Percentiles rank a stretch among this genome's conserved stretches.
phyloP scores from a whole-genome alignment of 2,888 invertebrate genomes.

The Euzetes globulus region DNA sequence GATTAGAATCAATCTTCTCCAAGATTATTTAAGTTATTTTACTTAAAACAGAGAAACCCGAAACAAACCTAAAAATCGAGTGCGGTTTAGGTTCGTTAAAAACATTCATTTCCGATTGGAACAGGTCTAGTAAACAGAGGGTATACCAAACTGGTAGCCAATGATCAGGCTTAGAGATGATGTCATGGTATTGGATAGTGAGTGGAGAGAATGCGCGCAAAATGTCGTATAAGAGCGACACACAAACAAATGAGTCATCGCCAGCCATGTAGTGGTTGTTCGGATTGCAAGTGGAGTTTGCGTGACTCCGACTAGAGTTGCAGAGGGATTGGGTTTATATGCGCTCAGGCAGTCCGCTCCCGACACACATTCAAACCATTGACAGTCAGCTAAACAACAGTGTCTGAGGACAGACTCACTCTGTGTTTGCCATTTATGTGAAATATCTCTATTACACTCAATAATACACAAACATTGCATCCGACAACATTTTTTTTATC shows the following conservation, averaged over 20 bases:
- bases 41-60: no score
- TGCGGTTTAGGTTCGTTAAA: no score
- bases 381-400: neutral
- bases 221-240: neutral
- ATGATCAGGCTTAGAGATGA: neutral
- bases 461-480: neutral
- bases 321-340: neutral
- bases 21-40: no score
- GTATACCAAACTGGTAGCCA: slow-evolving; percentile 5
- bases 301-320: neutral
- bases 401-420: neutral
- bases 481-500: no score
- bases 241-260: slow-evolving; percentile 20
- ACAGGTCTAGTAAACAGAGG: no score
- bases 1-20: no score
- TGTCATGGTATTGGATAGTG: neutral
- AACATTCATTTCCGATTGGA: no score
- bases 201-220: neutral
- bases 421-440: neutral
- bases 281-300: neutral
- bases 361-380: neutral
- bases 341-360: no score
- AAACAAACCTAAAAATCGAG: no score
- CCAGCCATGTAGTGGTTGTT: neutral
- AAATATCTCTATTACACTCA: neutral